Evolutionary conservation across 1,140 invertebrate species (phyloP).

Genomic region (Gonatopus flavifemur): DNA sequence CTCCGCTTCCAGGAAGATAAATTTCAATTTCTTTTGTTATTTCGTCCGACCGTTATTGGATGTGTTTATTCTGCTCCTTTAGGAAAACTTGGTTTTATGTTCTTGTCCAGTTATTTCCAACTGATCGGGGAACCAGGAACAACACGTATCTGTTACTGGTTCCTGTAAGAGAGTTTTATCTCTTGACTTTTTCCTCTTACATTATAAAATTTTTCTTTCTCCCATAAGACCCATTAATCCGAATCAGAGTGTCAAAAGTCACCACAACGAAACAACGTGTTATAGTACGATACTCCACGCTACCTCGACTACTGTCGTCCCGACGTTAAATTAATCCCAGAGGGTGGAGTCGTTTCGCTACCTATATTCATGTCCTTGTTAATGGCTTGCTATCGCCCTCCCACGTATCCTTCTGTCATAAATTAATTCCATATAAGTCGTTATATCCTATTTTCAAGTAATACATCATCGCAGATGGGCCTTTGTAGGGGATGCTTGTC

Average conservation of each 20-base stretch:
- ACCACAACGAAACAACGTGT: conserved; percentile 3
- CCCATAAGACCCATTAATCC: too few relatives aligned
- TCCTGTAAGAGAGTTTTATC: not conserved
- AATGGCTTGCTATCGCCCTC: conserved; percentile 16
- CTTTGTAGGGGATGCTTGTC: too few relatives aligned
- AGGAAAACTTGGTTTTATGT: too few relatives aligned
- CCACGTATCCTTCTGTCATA: conserved; percentile 16
- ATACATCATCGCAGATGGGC: conserved; percentile 8
- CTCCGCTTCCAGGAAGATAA: too few relatives aligned
- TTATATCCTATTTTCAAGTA: conserved; percentile 25
- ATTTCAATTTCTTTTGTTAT: too few relatives aligned
- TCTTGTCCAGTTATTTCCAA: too few relatives aligned
- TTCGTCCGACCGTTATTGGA: too few relatives aligned
- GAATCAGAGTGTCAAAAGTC: conserved; percentile 23
- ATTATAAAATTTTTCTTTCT: too few relatives aligned
- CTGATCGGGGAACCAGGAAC: too few relatives aligned
- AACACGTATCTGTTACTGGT: not conserved
- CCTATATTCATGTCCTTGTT: conserved; percentile 6
- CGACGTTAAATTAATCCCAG: conserved; percentile 27
- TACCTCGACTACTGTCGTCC: too few relatives aligned
- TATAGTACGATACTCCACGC: too few relatives aligned
- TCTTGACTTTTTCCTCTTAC: not conserved
- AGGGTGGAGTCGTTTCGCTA: conserved; percentile 22
- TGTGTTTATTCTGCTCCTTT: too few relatives aligned
- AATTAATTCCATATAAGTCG: conserved; percentile 29